Evolutionary conservation across 2,797 vertebrate genomes (phyloP), one percentile per base, ranked within the genome.

Genomic region (Lacerta bilineata): DNA sequence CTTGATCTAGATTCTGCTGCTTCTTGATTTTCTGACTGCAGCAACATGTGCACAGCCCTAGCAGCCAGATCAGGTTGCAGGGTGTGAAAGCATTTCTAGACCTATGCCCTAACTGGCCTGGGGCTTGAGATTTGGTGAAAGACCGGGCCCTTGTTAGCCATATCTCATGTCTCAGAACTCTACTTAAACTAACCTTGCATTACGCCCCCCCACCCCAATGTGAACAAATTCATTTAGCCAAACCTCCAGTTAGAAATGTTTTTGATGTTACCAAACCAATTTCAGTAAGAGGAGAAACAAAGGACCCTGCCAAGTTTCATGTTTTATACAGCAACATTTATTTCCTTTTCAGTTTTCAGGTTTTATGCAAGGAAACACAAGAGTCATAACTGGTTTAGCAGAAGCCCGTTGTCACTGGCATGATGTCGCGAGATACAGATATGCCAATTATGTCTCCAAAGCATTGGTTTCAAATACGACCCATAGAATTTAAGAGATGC

Each of bases 261-360:
- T 41, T 39, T 29, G 29, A 61, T 23, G 11, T 29, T 18, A 76
- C 77, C 18, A 64, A 17, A 80, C 18, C n/a, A 15, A 85, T 85
- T 74, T 85, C 27, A 80, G n/a, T n/a, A 81, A 85, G 61, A n/a
- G n/a, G 15, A n/a, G 75, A 50, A 89, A 86, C 84, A 93, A 91
- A 82, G 89, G 88, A 88, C 69, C 64, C 33, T 86, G 68, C 29
- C 61, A 76, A 55, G 27, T 93, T 82, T 87, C 87, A 83, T 27
- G 43, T 72, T 78, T 91, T 88, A 87, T 85, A 91, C 72, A 91
- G 68, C 75, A 90, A 59, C 5, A 43, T 91, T 94, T 93, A 92
- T 93, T 94, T 92, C 89, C 80, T 87, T 72, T 75, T 91, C 86
- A 87, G 79, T 33, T 87, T 59, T 91, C 88, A 33, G 84, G 83